These are phyloP conservation scores for Andrena flavipes DNA, from an alignment of 2,888 invertebrate genomes.

Conservation along the genomic window DNA sequence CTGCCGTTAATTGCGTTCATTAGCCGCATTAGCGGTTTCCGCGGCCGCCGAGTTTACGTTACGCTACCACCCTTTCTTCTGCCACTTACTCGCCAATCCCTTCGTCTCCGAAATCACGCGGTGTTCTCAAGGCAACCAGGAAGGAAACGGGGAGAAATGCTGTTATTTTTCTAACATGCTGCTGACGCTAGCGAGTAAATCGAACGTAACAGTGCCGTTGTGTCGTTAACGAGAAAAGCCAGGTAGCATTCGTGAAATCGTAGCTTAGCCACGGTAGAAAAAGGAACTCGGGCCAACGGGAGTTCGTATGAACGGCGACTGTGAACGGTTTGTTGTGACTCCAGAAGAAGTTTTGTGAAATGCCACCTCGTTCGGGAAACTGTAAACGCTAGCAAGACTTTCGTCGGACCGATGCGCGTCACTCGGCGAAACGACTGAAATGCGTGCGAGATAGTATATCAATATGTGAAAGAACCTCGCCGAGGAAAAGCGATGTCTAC, in stretches of 20 bases:
- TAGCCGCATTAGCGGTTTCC: slow-evolving; percentile 34
- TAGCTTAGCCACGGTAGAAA: not conserved
- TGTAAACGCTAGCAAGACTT: slow-evolving; percentile 21
- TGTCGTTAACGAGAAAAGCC: not conserved
- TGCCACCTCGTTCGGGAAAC: slow-evolving; percentile 32
- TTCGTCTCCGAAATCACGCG: not conserved
- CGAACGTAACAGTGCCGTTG: not conserved
- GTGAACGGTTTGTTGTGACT: no score
- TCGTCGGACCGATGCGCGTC: slow-evolving; percentile 20
- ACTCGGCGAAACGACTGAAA: slow-evolving; percentile 59
- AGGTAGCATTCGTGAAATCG: not conserved
- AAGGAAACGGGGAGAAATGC: not conserved
- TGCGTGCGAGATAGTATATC: slow-evolving; percentile 74
- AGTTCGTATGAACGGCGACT: no score
- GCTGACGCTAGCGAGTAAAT: not conserved
- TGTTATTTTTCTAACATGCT: not conserved
- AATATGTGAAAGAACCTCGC: slow-evolving; percentile 77
- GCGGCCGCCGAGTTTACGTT: slow-evolving; percentile 6
- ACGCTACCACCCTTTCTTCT: not conserved
- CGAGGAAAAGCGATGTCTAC: slow-evolving; percentile 81
- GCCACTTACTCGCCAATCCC: no score
- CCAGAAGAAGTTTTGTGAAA: slow-evolving; percentile 22
- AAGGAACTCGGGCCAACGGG: not conserved
- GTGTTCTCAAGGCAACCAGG: not conserved
- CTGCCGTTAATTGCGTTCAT: slow-evolving; percentile 45